These are phyloP conservation scores for Cerastoderma edule DNA, from an alignment of 2,888 invertebrate genomes.

Conservation along the genomic window DNA sequence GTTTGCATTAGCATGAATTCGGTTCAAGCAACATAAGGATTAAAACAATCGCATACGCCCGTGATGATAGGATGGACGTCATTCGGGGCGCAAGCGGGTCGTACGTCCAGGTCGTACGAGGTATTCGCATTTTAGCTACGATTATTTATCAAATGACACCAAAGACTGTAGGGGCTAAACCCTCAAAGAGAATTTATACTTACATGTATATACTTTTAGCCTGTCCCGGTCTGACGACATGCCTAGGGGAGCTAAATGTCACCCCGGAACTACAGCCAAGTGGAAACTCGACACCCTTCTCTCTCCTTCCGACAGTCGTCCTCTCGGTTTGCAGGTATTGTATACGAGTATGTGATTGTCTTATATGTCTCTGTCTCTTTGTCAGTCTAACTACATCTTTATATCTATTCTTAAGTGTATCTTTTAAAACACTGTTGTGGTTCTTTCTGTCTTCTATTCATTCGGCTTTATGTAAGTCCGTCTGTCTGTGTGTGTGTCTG, in stretches of 20 bases:
- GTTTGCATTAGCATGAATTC: too few relatives aligned
- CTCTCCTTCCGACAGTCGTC: neutral
- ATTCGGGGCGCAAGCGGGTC: too few relatives aligned
- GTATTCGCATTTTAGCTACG: too few relatives aligned
- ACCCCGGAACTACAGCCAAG: slow-evolving; percentile 8
- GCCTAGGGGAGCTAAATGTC: neutral
- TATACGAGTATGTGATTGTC: too few relatives aligned
- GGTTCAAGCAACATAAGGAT: too few relatives aligned
- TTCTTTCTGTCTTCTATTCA: neutral
- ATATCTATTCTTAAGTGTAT: neutral
- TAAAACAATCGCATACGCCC: too few relatives aligned
- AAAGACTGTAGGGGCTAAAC: neutral
- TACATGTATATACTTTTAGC: neutral
- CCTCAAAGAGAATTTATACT: neutral
- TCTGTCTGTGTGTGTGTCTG: too few relatives aligned
- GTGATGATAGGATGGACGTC: too few relatives aligned
- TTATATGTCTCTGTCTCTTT: too few relatives aligned
- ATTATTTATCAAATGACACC: neutral
- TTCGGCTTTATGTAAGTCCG: too few relatives aligned
- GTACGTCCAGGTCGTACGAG: too few relatives aligned
- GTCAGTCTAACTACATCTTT: too few relatives aligned
- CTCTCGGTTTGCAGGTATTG: slow-evolving; percentile 10
- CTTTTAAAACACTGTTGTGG: neutral
- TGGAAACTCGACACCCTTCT: slow-evolving; percentile 9
- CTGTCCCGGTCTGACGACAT: neutral